Conservation (phyloP, 2,113 vertebrate genomes). For the Ptychochromis oligacanthus region DNA sequence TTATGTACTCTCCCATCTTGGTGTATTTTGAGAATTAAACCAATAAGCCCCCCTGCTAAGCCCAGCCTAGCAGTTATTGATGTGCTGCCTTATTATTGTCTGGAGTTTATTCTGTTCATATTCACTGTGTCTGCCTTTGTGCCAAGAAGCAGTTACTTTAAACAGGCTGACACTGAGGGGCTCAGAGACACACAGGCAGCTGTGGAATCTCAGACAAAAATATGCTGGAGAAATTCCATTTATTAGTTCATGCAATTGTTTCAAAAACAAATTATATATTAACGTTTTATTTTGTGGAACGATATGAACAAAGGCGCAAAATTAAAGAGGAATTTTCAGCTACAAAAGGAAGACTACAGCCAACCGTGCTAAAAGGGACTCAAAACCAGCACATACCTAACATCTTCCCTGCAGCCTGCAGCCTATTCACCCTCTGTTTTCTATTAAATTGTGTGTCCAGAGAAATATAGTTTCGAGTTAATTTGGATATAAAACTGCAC, state of each 20-base stretch:
- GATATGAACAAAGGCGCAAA: not conserved
- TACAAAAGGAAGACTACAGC: not conserved
- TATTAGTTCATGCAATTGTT: not conserved
- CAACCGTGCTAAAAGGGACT: not conserved
- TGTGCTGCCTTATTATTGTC: slow-evolving; percentile 65
- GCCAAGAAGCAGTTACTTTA: slow-evolving; percentile 44
- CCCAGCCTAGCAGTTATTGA: slow-evolving; percentile 68
- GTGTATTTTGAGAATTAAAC: slow-evolving; percentile 74
- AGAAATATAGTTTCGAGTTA: slow-evolving; percentile 8
- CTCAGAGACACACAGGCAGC: slow-evolving; percentile 42
- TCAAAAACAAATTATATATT: not conserved
- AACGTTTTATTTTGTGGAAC: not conserved
- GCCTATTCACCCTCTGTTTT: not conserved
- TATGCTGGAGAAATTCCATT: slow-evolving; percentile 25
- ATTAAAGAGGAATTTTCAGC: not conserved
- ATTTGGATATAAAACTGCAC: slow-evolving; percentile 20
- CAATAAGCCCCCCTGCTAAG: slow-evolving; percentile 68
- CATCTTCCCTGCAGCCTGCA: not conserved
- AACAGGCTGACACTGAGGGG: slow-evolving; percentile 45
- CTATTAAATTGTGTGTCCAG: not conserved
- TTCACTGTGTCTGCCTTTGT: slow-evolving; percentile 64
- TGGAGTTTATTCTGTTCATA: slow-evolving; percentile 70
- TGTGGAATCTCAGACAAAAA: slow-evolving; percentile 51
- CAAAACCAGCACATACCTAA: not conserved
- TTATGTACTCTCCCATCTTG: slow-evolving; percentile 50